Base-by-base conservation (phyloP, 2,797 vertebrate genomes). In the Esox masquinongy region DNA sequence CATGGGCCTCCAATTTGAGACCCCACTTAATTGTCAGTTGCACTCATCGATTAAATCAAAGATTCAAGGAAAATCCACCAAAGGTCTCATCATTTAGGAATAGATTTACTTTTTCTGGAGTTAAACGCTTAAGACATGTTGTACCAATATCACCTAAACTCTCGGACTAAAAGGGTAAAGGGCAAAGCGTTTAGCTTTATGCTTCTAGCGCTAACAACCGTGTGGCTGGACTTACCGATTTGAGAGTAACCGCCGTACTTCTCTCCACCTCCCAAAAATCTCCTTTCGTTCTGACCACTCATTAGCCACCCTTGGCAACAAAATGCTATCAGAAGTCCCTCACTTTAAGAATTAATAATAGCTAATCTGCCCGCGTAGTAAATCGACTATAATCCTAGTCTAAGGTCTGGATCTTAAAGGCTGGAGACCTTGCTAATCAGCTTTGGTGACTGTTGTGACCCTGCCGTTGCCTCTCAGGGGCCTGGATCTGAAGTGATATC, bases 361-460 rank as follows among this genome's bases (percentile, higher is more conserved):
- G 87, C 82, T 94, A 94, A 94, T 92, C 93, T 87, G 87, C 78
- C 87, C 86, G 73, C 91, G 14, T 61, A 88, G 91, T 91, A 89
- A 91, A 79, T 91, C 86, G 9, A 79, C 80, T 84, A 80, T 93
- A 89, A 93, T 92, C 90, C 86, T 51, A 26, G 83, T 77, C 87
- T 86, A 79, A 74, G 63, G 79, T 76, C 83, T 24, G 56, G 56
- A 61, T 24, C 12, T 24, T 61, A 61, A 24, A 61, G 82, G 87
- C 50, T 59, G 9, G 29, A 59, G 63, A 17, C 34, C 36, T 74
- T 80, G n/a, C 0, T 93, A 92, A 95, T 93, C 86, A 79, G 92
- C 92, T 94, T 92, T 90, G 79, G 85, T 86, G 90, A 91, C 90
- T 91, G 86, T 85, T 83, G 85, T 91, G 92, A 93, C 91, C 88